Evolutionary conservation across 2,888 invertebrate species (phyloP).

Genomic region (Calameuta idolon): DNA sequence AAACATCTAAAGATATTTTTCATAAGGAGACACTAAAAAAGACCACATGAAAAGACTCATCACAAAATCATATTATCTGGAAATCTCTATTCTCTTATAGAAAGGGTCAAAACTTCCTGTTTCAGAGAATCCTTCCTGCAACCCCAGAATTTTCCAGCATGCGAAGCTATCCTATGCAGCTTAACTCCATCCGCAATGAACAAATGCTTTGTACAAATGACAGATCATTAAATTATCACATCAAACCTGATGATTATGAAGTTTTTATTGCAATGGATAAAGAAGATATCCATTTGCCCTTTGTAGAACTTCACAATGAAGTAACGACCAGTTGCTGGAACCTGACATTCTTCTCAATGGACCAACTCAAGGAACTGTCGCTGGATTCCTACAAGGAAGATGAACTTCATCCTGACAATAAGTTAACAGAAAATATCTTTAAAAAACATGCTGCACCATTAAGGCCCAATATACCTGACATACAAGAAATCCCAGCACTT

Average conservation of each 20-base stretch:
- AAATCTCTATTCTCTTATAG: neutral
- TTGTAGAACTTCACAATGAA: slow-evolving; percentile 2
- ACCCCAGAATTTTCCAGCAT: neutral
- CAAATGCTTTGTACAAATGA: neutral
- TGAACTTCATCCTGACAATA: neutral
- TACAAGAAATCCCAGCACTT: neutral
- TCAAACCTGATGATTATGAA: neutral
- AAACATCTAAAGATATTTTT: neutral
- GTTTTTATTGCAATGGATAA: neutral
- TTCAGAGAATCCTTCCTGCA: neutral
- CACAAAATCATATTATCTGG: neutral
- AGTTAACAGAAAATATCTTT: neutral
- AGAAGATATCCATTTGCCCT: neutral
- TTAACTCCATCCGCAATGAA: neutral
- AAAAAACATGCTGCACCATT: neutral
- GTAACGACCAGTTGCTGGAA: neutral
- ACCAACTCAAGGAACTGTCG: neutral
- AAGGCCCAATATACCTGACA: neutral
- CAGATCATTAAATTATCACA: neutral
- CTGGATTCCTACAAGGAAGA: neutral
- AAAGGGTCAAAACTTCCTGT: neutral
- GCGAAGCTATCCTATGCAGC: neutral
- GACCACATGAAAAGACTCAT: neutral
- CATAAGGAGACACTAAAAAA: neutral
- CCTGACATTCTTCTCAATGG: neutral